Evolutionary conservation across 2,888 invertebrate species (phyloP).

Genomic region (Yponomeuta plumbellus): DNA sequence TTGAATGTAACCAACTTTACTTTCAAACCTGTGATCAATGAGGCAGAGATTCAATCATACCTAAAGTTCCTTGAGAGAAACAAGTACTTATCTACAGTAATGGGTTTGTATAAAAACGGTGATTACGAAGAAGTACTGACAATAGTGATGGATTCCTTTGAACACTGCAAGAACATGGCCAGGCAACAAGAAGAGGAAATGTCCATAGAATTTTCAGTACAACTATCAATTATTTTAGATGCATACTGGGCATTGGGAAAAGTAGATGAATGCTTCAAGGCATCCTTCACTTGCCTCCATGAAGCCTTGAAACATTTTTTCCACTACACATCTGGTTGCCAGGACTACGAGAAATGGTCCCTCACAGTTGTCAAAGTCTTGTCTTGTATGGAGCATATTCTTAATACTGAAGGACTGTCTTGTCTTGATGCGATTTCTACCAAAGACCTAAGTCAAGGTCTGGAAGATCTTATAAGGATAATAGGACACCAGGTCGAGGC

Average conservation of each 20-base stretch:
- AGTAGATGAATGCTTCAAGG: slow-evolving; percentile 81
- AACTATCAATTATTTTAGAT: slow-evolving; percentile 79
- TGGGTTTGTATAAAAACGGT: slow-evolving; percentile 79
- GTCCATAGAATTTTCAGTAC: slow-evolving; percentile 74
- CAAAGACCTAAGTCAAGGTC: slow-evolving; percentile 79
- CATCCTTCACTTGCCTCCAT: slow-evolving; percentile 86
- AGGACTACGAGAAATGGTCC: slow-evolving; percentile 67
- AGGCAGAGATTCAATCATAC: slow-evolving; percentile 47
- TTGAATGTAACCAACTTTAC: slow-evolving; percentile 56
- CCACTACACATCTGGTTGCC: slow-evolving; percentile 55
- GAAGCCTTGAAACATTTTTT: slow-evolving; percentile 83
- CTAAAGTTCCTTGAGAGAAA: slow-evolving; percentile 67
- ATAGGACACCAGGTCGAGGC: slow-evolving; percentile 89
- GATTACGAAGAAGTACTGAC: slow-evolving; percentile 80
- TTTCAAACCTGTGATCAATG: slow-evolving; percentile 54
- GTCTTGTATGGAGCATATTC: slow-evolving; percentile 63
- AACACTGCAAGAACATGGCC: slow-evolving; percentile 65
- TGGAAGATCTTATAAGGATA: slow-evolving; percentile 85
- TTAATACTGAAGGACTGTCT: slow-evolving; percentile 58
- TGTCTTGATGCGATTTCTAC: slow-evolving; percentile 74
- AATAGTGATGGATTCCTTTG: slow-evolving; percentile 82
- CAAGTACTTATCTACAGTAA: slow-evolving; percentile 78
- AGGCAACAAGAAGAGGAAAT: slow-evolving; percentile 62
- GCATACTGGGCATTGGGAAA: slow-evolving; percentile 80
- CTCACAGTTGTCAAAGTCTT: slow-evolving; percentile 63